Base-by-base conservation (phyloP, 64 coral and sea anemone genomes). In the Actinia tenebrosa region DNA sequence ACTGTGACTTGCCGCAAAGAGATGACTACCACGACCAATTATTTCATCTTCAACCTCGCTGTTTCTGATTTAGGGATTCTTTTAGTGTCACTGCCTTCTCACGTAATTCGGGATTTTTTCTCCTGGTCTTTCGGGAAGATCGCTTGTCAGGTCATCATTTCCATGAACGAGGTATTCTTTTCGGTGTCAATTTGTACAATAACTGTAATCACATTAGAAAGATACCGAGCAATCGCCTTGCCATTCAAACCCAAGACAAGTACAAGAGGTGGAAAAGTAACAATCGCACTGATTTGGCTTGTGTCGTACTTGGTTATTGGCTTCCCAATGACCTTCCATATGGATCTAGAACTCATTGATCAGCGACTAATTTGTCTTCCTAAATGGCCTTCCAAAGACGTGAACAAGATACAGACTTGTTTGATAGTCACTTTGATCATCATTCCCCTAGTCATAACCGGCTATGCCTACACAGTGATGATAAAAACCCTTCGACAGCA, bases 1-100 rank as follows among this genome's bases (percentile, higher is more conserved):
- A 87, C 97, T 15, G 92, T 99, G 2, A 86, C 87, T 18, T 58
- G 80, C 15, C 64, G 89, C 5, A 94, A 92, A 53, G 87, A 86
- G 47, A 90, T 99, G 90, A 87, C 54, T 52, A 91, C 97, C 4
- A 85, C 97, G 10, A 99, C 86, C 18, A 95, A 99, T 56, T 88
- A 90, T 64, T 99, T 99, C 46, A 95, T 99, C 22, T 93, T 92
- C 37, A 99, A 99, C 53, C 89, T 99, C 23, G 97, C 97, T 16
- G 68, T 99, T 45, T 89, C 89, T 10, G 97, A 99, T 50, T 79
- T 99, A 23, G 97, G 97, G n/a, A 90, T 91, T 50, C 52, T 99
- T 30, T n/a, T 89, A 58, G 89, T 99, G n/a, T 95, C 93, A 30
- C 88, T 99, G 54, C 97, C 97, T 15, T 91, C 90, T 0, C 62